Evolutionary conservation across 53 echinoderm and acorn worm species (phyloP).

Genomic region (Antedon mediterranea): DNA sequence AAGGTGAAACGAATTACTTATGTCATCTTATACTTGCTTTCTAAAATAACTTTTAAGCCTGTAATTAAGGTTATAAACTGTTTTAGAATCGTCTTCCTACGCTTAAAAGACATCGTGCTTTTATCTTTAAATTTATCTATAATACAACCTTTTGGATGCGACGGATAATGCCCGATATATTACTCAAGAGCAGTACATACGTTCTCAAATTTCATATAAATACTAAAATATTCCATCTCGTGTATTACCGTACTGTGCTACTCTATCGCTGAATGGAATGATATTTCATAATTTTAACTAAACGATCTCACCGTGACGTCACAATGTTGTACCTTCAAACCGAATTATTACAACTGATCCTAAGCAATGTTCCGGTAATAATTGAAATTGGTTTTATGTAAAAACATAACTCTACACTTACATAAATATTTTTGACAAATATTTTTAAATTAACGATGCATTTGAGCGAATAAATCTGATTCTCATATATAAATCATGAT

Average conservation of each 20-base stretch:
- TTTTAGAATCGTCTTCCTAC: background rate
- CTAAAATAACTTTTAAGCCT: background rate
- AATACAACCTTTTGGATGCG: no score
- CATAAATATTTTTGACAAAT: no score
- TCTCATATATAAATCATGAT: background rate
- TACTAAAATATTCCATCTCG: background rate
- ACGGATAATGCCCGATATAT: no score
- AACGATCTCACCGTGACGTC: background rate
- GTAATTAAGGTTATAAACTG: background rate
- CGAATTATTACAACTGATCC: no score
- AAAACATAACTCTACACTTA: no score
- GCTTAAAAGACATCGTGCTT: background rate
- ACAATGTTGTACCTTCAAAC: no score
- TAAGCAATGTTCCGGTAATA: no score
- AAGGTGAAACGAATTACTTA: background rate
- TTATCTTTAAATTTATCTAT: background rate
- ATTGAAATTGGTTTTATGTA: background rate
- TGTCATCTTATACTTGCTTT: background rate
- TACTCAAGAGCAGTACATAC: background rate
- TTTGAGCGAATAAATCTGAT: no score
- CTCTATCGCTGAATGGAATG: background rate
- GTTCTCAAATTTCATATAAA: background rate
- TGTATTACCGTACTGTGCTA: no score
- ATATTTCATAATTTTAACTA: background rate
- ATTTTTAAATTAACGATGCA: no score